A percentile compares a stretch with the other conserved stretches of the same genome.
These are phyloP conservation scores for Cotesia vestalis DNA, from an alignment of 1,140 invertebrate species.

Conservation along the genomic window DNA sequence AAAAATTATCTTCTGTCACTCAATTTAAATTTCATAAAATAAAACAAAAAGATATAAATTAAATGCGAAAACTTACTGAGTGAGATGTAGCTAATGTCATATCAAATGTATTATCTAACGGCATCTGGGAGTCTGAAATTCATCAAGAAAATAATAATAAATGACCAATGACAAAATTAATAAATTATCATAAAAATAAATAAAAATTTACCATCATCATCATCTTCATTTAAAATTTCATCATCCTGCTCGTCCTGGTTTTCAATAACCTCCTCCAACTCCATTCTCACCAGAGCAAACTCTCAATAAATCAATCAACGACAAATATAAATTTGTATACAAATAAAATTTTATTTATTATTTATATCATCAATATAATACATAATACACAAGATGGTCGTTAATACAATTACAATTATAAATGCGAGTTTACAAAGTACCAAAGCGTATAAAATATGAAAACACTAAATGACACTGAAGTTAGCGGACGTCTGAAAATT, in stretches of 20 bases:
- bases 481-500: no score
- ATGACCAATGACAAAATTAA: slow-evolving; percentile 32
- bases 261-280: not conserved
- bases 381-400: slow-evolving; percentile 7
- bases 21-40: not conserved
- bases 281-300: no score
- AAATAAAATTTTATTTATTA: no score
- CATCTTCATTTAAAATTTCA: not conserved
- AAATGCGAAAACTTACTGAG: slow-evolving; percentile 60
- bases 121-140: slow-evolving; percentile 25
- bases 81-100: slow-evolving; percentile 65
- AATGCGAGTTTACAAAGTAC: no score
- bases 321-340: no score
- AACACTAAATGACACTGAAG: no score
- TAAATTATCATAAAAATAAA: slow-evolving; percentile 36
- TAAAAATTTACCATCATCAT: not conserved
- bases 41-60: slow-evolving; percentile 1
- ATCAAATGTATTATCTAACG: slow-evolving; percentile 58
- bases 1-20: not conserved
- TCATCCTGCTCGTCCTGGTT: not conserved
- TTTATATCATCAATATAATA: no score
- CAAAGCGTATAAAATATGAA: no score
- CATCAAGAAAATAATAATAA: slow-evolving; percentile 19
- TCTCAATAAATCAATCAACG: no score
- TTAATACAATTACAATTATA: not conserved